Conservation (phyloP, 2,888 invertebrate species). For the Achlya flavicornis region DNA sequence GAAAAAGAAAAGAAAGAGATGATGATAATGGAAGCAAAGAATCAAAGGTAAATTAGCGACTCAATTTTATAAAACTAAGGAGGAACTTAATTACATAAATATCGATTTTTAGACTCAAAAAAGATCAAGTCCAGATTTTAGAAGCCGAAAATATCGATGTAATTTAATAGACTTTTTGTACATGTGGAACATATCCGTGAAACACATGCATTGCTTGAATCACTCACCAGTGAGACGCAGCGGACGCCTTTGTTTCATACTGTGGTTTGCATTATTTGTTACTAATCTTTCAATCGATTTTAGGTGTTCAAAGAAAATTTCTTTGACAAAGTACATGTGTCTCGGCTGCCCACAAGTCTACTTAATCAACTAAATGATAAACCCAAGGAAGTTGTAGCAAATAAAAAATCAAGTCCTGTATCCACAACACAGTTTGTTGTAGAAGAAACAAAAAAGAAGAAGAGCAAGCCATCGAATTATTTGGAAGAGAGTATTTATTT, state of each 20-base stretch:
- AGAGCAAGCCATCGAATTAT: constrained; percentile 70
- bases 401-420: constrained; percentile 46
- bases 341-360: constrained; percentile 61
- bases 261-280: constrained; percentile 15
- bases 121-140: no score
- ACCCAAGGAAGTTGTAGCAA: constrained; percentile 35
- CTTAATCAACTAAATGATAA: constrained; percentile 63
- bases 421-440: constrained; percentile 69
- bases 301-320: constrained; percentile 62
- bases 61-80: not conserved
- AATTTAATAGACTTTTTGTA: no score
- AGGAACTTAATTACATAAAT: no score
- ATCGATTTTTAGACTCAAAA: no score
- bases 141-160: no score
- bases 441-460: constrained; percentile 55
- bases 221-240: no score
- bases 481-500: constrained; percentile 74
- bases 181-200: no score
- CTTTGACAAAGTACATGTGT: constrained; percentile 56
- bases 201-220: no score
- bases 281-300: constrained; percentile 18
- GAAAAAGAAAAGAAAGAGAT: constrained; percentile 67
- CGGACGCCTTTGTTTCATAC: no score
- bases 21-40: constrained; percentile 47
- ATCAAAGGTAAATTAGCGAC: constrained; percentile 51